A percentile compares a stretch with the other conserved stretches of the same genome.
Evolutionary conservation across 2,113 vertebrate species (phyloP).

Genomic region (Nothoprocta pentlandii): DNA sequence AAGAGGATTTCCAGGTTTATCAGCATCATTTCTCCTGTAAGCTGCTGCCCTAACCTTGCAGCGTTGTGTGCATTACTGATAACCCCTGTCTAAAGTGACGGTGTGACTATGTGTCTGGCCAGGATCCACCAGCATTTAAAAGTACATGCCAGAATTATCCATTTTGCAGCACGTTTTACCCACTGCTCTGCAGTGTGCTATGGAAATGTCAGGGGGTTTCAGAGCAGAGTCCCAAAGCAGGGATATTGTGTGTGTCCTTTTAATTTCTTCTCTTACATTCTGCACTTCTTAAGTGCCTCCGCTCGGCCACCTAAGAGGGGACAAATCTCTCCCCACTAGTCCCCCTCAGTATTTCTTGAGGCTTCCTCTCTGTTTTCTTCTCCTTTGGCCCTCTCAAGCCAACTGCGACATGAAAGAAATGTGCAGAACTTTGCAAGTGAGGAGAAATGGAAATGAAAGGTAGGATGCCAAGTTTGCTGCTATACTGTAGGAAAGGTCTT

Average conservation of each 20-base stretch:
- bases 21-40: conserved; percentile 17
- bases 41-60: background rate
- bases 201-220: background rate
- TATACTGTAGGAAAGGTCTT: background rate
- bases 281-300: background rate
- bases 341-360: background rate
- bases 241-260: background rate
- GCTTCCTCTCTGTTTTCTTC: background rate
- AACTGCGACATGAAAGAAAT: background rate
- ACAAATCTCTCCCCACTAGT: background rate
- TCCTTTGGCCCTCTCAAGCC: background rate
- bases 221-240: background rate
- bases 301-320: background rate
- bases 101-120: background rate
- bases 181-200: background rate
- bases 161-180: background rate
- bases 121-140: background rate
- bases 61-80: conserved; percentile 8
- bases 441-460: background rate
- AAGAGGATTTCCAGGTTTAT: conserved; percentile 67
- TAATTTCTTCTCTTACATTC: background rate
- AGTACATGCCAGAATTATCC: background rate
- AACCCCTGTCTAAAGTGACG: conserved; percentile 42
- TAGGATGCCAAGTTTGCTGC: background rate
- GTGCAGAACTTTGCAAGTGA: background rate